phyloP scores from a whole-genome alignment of 2,888 invertebrate genomes.

The Drosophila formosana region DNA sequence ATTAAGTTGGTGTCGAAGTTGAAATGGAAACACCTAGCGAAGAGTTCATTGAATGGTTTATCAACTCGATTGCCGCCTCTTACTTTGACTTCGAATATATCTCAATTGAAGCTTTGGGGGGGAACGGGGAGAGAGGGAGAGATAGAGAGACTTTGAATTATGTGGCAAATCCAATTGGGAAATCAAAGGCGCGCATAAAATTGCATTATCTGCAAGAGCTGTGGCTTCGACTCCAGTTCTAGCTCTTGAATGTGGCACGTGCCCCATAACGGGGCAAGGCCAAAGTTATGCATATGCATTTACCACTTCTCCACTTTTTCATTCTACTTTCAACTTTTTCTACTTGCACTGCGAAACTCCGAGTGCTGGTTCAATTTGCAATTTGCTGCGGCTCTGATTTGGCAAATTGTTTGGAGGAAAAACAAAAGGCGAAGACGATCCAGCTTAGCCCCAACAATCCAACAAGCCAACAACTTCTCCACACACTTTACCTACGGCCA shows the following conservation, averaged over 20 bases:
- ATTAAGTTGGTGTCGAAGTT: conserved; percentile 16
- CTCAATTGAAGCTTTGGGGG: conserved; percentile 27
- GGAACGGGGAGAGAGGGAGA: not conserved
- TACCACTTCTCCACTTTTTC: conserved; percentile 19
- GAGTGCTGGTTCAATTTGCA: conserved; percentile 58
- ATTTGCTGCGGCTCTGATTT: conserved; percentile 67
- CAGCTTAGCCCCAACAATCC: conserved; percentile 53
- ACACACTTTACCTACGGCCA: conserved; percentile 39
- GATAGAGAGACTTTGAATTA: conserved; percentile 48
- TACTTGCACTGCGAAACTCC: conserved; percentile 7
- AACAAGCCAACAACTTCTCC: conserved; percentile 29
- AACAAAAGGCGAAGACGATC: conserved; percentile 59
- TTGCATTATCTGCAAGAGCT: conserved; percentile 52
- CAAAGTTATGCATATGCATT: conserved; percentile 74
- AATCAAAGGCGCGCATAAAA: conserved; percentile 70
- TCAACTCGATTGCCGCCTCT: conserved; percentile 39
- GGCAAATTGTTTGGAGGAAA: conserved; percentile 68
- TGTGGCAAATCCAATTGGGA: conserved; percentile 67
- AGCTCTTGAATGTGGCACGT: conserved; percentile 19
- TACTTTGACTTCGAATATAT: conserved; percentile 14
- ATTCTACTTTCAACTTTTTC: conserved; percentile 2
- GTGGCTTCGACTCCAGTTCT: not conserved
- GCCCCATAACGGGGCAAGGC: conserved; percentile 28
- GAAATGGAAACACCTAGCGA: conserved; percentile 10
- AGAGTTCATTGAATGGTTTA: conserved; percentile 24